phyloP scores from a whole-genome alignment of 64 coral and sea anemone genomes.

The Montipora efflorescens region DNA sequence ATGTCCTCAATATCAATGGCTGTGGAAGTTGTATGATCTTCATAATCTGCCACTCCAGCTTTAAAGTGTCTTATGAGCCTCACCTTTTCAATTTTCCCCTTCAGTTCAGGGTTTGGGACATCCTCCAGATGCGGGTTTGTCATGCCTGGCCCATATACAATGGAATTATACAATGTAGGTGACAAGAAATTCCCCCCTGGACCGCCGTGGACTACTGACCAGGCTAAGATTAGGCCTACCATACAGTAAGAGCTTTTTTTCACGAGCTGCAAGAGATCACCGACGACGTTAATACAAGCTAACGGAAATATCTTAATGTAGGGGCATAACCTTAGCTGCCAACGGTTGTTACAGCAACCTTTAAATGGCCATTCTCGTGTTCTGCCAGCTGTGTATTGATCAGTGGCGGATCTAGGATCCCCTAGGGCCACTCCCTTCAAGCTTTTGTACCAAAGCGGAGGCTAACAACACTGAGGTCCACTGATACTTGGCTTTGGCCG shows the following conservation, averaged over 20 bases:
- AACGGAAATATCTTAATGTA: no score
- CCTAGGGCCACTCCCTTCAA: no score
- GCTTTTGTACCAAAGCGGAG: no score
- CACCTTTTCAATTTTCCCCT: background rate
- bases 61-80: background rate
- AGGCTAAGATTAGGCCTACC: background rate
- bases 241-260: background rate
- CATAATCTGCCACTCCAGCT: background rate
- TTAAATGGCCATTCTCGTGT: no score
- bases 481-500: no score
- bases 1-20: background rate
- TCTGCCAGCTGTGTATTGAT: no score
- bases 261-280: background rate
- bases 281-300: no score
- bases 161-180: background rate
- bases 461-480: no score
- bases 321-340: no score
- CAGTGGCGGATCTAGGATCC: no score
- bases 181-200: background rate
- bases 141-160: background rate
- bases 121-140: background rate
- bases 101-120: background rate
- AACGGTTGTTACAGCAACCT: no score
- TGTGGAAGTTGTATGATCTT: background rate
- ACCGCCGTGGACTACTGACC: background rate